Evolutionary conservation across 2,888 invertebrate species (phyloP), one percentile per base, ranked within the genome.

Genomic region (Plutella xylostella): DNA sequence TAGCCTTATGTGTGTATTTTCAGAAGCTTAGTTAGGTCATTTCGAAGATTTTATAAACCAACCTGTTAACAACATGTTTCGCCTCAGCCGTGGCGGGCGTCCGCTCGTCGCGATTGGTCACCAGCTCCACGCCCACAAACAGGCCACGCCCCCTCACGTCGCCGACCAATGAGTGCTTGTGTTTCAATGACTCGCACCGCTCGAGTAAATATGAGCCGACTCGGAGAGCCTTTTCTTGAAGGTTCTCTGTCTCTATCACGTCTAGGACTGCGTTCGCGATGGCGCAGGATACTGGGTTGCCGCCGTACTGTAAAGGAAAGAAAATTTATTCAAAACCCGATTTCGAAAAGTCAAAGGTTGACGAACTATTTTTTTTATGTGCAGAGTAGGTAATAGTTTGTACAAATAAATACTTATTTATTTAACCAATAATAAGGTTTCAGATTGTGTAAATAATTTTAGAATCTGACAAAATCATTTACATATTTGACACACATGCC

Each of bases 261-360:
- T 96, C 93, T 65, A 99, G 88, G 1, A 99, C 98, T 3, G 97
- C 95, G 65, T 94, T 92, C 0, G 96, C 97, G 41, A 98, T 93
- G 0, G 98, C 97, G 68, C 98, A 98, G 0, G 98, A 97, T 0
- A 99, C 98, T 11, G 99, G 98, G 83, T 99, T 99, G 9, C 99
- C 99, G 11, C 98, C 99, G 66, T 96, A 99, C 95, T 96, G 74
- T 11, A 15, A 25, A 25, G 5, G 22, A 15, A 15, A 15, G 3
- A 12, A 1, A 33, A 15, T 11, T 30, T 30, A 12, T 30, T 12
- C n/a, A n/a, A n/a, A n/a, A n/a, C n/a, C n/a, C n/a, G n/a, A n/a
- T n/a, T n/a, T n/a, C n/a, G n/a, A n/a, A n/a, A n/a, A n/a, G n/a
- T n/a, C n/a, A n/a, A n/a, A n/a, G n/a, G n/a, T n/a, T n/a, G n/a